phyloP scores from a whole-genome alignment of 1,140 invertebrate genomes.

The Heliconius hermathena region DNA sequence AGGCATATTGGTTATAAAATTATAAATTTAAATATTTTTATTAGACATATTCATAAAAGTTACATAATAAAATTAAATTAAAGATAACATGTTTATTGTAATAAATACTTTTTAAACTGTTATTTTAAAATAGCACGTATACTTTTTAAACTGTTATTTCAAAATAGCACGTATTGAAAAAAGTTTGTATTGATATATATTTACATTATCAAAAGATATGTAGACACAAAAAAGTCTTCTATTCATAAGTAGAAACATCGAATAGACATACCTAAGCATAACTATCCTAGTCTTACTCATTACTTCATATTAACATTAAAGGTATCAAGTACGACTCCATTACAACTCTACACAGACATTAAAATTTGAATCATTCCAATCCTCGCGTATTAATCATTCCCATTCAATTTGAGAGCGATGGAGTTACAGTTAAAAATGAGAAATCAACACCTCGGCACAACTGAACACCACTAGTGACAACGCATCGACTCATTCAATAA shows the following conservation, averaged over 20 bases:
- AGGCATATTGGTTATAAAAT: no score
- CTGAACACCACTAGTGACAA: conserved; percentile 53
- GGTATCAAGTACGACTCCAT: not conserved
- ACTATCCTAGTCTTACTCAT: not conserved
- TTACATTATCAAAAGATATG: no score
- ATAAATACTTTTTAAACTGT: no score
- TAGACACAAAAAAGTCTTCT: no score
- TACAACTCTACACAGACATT: not conserved
- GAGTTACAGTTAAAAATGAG: conserved; percentile 39
- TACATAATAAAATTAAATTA: no score
- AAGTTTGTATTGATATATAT: no score
- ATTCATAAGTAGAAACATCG: not conserved
- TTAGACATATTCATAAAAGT: no score
- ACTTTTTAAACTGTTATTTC: no score
- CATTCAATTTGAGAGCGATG: conserved; percentile 38
- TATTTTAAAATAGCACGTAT: no score
- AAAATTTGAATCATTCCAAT: conserved; percentile 13
- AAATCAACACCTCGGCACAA: conserved; percentile 51
- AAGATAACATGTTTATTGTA: no score
- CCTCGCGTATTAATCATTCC: conserved; percentile 29
- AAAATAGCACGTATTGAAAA: no score
- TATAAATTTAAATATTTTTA: no score
- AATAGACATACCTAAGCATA: not conserved
- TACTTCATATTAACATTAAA: conserved; percentile 2
- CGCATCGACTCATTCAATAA: conserved; percentile 53